Percentiles rank a stretch among this genome's conserved stretches.
Evolutionary conservation across 2,888 invertebrate species (phyloP).

Genomic region (Oscheius sp.): DNA sequence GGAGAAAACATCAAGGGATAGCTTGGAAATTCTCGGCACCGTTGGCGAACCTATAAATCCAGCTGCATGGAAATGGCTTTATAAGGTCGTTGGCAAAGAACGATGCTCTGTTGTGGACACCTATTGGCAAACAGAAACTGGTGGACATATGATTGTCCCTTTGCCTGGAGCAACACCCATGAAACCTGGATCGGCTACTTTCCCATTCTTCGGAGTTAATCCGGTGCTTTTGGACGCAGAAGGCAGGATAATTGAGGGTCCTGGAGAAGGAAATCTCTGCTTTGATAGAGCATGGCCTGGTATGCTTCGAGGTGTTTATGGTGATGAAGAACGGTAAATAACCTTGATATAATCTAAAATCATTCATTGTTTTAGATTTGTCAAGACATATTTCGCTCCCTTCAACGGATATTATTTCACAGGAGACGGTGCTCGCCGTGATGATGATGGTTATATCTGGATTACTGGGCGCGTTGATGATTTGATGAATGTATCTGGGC

Average conservation of each 20-base stretch:
- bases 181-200: constrained; percentile 97
- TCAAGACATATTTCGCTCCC: constrained; percentile 91
- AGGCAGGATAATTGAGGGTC: constrained; percentile 74
- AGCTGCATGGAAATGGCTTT: constrained; percentile 77
- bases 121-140: constrained; percentile 99
- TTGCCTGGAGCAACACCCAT: constrained; percentile 94
- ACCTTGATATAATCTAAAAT: not conserved
- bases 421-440: constrained; percentile 83
- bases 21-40: constrained; percentile 87
- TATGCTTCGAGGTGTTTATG: constrained; percentile 93
- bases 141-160: constrained; percentile 95
- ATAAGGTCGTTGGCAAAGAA: constrained; percentile 74
- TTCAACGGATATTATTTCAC: constrained; percentile 98
- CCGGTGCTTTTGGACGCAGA: constrained; percentile 88
- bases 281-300: constrained; percentile 97
- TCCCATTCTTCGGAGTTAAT: constrained; percentile 96
- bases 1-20: constrained; percentile 77
- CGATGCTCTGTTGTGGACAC: constrained; percentile 90
- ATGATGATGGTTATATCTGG: constrained; percentile 86
- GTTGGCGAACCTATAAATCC: constrained; percentile 99
- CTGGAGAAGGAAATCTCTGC: constrained; percentile 75
- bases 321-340: constrained; percentile 82
- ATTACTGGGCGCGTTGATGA: constrained; percentile 83
- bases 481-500: constrained; percentile 98
- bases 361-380: constrained; percentile 77